These are phyloP conservation scores for Cepphus grylle DNA, from an alignment of 2,113 vertebrate species.

Conservation along the genomic window DNA sequence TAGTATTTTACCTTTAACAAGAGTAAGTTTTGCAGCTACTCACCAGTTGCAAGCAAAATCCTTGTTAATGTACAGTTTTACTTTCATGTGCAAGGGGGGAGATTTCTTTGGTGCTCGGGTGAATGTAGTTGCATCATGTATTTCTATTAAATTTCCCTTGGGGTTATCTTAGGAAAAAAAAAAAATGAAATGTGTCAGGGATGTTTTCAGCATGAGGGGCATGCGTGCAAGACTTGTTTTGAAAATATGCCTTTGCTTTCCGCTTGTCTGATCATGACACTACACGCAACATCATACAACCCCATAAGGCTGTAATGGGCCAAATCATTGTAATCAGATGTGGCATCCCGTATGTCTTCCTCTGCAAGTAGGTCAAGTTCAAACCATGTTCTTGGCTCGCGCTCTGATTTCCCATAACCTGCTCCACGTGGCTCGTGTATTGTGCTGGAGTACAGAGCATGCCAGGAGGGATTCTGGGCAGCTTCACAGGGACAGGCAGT, in stretches of 20 bases:
- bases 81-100: not conserved
- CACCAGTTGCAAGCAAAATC: not conserved
- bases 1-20: not conserved
- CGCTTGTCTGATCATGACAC: conserved; percentile 77
- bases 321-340: conserved; percentile 79
- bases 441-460: not conserved
- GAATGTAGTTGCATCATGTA: not conserved
- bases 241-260: conserved; percentile 79
- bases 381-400: conserved; percentile 59
- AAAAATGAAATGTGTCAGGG: not conserved
- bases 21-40: not conserved
- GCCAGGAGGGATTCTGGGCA: conserved; percentile 8
- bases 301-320: conserved; percentile 75
- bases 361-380: conserved; percentile 89
- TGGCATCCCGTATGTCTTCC: conserved; percentile 78
- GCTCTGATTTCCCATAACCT: conserved; percentile 60
- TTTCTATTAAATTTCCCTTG: conserved; percentile 21
- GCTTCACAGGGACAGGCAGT: not conserved
- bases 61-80: not conserved
- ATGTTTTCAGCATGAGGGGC: conserved; percentile 47
- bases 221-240: conserved; percentile 72
- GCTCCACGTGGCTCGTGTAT: not conserved
- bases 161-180: not conserved
- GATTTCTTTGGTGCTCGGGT: not conserved
- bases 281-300: conserved; percentile 62